These are phyloP conservation scores for Synodontis membranacea DNA, from an alignment of 2,113 vertebrate genomes.

Conservation along the genomic window DNA sequence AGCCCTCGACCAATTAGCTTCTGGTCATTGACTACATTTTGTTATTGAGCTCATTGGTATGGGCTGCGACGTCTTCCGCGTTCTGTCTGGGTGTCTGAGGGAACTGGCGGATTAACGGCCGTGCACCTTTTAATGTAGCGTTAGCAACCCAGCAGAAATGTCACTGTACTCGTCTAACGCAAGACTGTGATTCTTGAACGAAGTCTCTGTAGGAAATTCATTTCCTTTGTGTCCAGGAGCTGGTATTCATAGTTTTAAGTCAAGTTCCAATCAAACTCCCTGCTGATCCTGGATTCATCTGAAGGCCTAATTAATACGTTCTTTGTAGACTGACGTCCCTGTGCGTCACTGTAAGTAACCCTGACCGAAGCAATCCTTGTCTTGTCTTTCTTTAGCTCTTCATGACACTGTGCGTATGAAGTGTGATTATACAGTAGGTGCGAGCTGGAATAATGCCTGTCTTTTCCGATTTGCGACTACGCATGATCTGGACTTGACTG, in stretches of 20 bases:
- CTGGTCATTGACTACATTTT: constrained; percentile 36
- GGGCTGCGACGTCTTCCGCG: not conserved
- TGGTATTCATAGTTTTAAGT: constrained; percentile 45
- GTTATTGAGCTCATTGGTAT: constrained; percentile 13
- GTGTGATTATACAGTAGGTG: not conserved
- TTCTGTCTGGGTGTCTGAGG: not conserved
- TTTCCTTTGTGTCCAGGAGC: constrained; percentile 49
- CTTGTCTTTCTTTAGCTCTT: not conserved
- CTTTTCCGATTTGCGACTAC: not conserved
- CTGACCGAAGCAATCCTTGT: not conserved
- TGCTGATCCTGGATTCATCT: not conserved
- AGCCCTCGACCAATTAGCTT: constrained; percentile 35
- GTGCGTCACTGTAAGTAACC: constrained; percentile 6
- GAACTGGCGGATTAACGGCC: constrained; percentile 34
- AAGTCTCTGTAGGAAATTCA: constrained; percentile 10
- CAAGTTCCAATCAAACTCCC: not conserved
- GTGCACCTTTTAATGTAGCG: constrained; percentile 39
- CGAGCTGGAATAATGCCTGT: not conserved
- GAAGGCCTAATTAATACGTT: constrained; percentile 3
- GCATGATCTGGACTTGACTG: not conserved
- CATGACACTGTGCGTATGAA: not conserved
- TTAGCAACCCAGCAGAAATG: constrained; percentile 24
- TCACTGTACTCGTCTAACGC: constrained; percentile 37
- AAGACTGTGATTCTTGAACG: constrained; percentile 33
- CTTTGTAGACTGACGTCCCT: not conserved